Base-by-base conservation (phyloP, 2,888 invertebrate genomes). In the Cabera pusaria region DNA sequence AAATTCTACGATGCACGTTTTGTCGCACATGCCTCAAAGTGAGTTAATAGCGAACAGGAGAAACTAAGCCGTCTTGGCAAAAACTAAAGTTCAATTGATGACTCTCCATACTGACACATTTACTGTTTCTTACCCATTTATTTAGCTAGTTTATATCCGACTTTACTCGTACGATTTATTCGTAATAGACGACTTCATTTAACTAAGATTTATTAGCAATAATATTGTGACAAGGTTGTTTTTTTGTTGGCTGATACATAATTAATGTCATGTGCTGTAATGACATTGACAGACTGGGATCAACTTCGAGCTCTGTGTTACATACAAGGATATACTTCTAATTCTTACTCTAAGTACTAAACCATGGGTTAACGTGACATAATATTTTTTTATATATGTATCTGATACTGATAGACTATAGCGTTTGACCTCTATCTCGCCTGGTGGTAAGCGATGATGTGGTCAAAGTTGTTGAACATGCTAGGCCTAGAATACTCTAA, bases 31-130 rank as follows among this genome's bases (percentile, higher is more conserved):
- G 38, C 10, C 42, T 32, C 32, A 5, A 12, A 23, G 20, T 38
- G 10, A 49, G 28, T 52, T 49, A 51, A 54, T 54, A 44, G 14
- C 23, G 18, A 29, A 20, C 22, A 16, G 44, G 59, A 57, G 62
- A 66, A 69, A 65, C 62, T 56, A 51, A 56, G 38, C 39, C 42
- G 33, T 12, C 48, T 31, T 11, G 47, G 46, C 48, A 66, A 63
- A 67, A 68, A 71, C 51, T 45, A 28, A 32, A 44, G 45, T 49
- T 49, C 51, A 46, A 44, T 44, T 39, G 28, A 53, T 44, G 28
- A 47, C 50, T 57, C 50, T 51, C 52, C 37, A 25, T 42, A 46
- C 38, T 59, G 62, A 58, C 58, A 65, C 54, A 56, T 57, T 56
- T 57, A 55, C 34, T 29, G 33, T 34, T 43, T 33, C 35, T 43